Base-by-base conservation (phyloP, 2,888 invertebrate genomes). In the Dicranocentrus wangi region DNA sequence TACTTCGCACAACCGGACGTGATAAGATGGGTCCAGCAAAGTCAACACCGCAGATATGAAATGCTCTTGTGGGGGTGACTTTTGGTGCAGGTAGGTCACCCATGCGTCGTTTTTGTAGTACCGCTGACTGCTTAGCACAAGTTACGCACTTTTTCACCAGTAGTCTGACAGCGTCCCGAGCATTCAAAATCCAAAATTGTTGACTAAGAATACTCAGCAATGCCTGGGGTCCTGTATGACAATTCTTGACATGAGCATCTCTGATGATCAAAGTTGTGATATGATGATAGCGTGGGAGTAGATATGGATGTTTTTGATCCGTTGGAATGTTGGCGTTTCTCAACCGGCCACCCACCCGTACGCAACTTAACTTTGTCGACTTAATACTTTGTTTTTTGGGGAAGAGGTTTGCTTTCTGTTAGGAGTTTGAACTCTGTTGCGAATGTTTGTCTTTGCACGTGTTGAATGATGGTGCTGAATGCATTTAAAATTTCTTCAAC, bases 21-120 rank as follows among this genome's bases (percentile, higher is more conserved):
- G 61, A 0, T 1, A 17, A 19, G n/a, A 79, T 61, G 23, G 71
- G 79, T 1, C 79, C 79, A 23, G 58, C 63, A 8, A 23, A 65
- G 27, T 79, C 79, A 5, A 79, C 76, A 2, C 85, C 85, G 21
- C 71, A 60, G n/a, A 82, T 82, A 10, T 55, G 69, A 81, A 88
- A 88, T 27, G 87, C 84, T 17, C 85, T 72, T 2, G 82, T 23
- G 1, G 84, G 82, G 2, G 60, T 81, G 0, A 87, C 84, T 28
- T 87, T 60, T 13, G 63, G 17, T 19, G 28, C 21, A 0, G 87
- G 87, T 43, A 88, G 80, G 60, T 87, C 32, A 1, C 87, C 87
- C 87, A 88, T 88, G 1, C 85, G 47, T 61, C 87, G 87, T 8
- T 78, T 10, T 47, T 13, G 17, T 8, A 47, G 17, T 5, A 13